Base-by-base conservation (phyloP, 1,140 invertebrate genomes). In the Homarus americanus region DNA sequence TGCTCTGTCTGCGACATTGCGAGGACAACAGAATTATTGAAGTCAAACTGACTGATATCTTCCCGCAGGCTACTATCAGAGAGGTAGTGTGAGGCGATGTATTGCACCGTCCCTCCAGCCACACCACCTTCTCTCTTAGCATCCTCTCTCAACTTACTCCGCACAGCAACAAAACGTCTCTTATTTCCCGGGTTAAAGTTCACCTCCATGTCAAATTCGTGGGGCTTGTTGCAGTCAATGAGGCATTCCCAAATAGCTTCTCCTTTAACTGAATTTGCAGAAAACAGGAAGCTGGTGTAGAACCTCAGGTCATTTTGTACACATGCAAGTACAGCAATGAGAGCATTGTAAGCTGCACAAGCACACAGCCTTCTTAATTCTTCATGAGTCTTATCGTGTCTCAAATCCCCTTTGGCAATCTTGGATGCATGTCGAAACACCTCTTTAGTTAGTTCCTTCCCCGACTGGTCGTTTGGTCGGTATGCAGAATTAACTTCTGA, bases 1-100 rank as follows among this genome's bases (percentile, higher is more conserved):
- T 44, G 36, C 63, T 83, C 79, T 7, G 20, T 82, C 34, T 90
- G 80, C 40, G 88, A 90, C 80, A 90, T 83, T 12, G 88, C 72
- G 4, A 90, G 49, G 38, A 90, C 80, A 12, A 90, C 80, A 66
- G 88, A 90, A 40, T 83, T 90, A 44, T 63, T 90, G 82, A 90
- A 90, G 72, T 90, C 88, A 90, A 84, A 90, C 36, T 90, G 88
- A n/a, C 69, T 78, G 41, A 90, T 7, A 72, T 90, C 88, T 34
- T 90, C 88, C 17, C 80, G 63, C 34, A 90, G 63, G 38, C 88
- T 90, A 72, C 88, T 90, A 49, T 90, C 88, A 32, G 41, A 17
- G 2, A 90, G 72, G 28, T 84, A 90, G 41, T 90, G 88, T 28
- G 88, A 83, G 28, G 79, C 79, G n/a, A 78, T 73, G 40, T 83